Conservation (phyloP, 2,888 invertebrate genomes). For the Apotomis capreana region DNA sequence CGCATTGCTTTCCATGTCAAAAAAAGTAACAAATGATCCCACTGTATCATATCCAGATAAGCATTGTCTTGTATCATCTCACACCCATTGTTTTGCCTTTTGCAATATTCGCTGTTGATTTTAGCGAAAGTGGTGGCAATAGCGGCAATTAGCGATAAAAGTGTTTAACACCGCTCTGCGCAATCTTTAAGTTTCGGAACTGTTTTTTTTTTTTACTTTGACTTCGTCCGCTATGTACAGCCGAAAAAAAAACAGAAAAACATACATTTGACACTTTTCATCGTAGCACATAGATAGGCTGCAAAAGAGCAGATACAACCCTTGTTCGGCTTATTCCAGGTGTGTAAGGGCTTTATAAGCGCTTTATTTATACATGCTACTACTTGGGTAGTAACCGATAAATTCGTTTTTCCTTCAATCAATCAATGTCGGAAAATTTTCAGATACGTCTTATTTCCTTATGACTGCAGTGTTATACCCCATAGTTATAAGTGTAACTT, state of each 20-base stretch:
- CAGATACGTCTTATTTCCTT: too few species aligned
- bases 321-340: too few species aligned
- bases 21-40: slow-evolving; percentile 31
- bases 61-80: slow-evolving; percentile 41
- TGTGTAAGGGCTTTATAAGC: too few species aligned
- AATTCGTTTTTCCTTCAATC: too few species aligned
- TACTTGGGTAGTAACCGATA: too few species aligned
- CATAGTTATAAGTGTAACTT: neutral
- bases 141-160: slow-evolving; percentile 29
- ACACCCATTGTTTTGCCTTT: slow-evolving; percentile 36
- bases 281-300: too few species aligned
- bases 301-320: too few species aligned
- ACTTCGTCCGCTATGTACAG: neutral
- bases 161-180: slow-evolving; percentile 2
- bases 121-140: slow-evolving; percentile 41
- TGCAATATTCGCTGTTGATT: slow-evolving; percentile 31
- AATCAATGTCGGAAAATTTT: too few species aligned
- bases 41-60: slow-evolving; percentile 32
- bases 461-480: too few species aligned
- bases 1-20: slow-evolving; percentile 32
- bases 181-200: neutral
- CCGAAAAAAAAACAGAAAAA: too few species aligned
- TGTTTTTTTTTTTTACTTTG: neutral
- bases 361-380: too few species aligned
- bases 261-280: too few species aligned